Evolutionary conservation across 1,140 invertebrate species (phyloP), one percentile per base, ranked within the genome.

Genomic region (Rhagoletis pomonella): DNA sequence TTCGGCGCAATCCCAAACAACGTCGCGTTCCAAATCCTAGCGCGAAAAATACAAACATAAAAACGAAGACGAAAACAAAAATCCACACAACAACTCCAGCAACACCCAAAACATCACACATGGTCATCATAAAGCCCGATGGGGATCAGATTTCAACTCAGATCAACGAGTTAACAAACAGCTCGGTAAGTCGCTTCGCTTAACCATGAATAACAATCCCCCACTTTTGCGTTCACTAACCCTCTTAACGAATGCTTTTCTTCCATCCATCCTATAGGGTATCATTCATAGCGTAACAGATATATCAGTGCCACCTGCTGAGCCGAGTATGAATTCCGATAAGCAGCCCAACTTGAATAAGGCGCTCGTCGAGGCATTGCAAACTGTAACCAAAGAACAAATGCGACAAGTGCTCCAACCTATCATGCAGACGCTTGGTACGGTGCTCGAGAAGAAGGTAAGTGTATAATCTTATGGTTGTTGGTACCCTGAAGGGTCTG

Each of bases 351-450:
- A 10, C 29, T 67, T 91, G 1, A 89, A 89, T 4, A 88, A 89
- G 19, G 88, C 88, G 0, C 67, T 92, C 12, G n/a, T 92, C 7
- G 89, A 91, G 39, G 90, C 91, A 3, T 62, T 92, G 67, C 89
- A 90, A 58, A 88, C 89, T 77, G 91, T 91, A 1, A 90, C 91
- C 7, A 90, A 89, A 9, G 88, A 89, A n/a, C 89, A 92, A 65
- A 89, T 92, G 12, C 87, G 91, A 12, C 85, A 91, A 64, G 90
- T 90, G 6, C 88, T 92, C 1, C 89, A 92, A 73, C 90, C 91
- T 0, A 89, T 92, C 3, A 88, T 92, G 9, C 89, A 89, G 42
- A 90, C 91, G 0, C 85, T 91, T 17, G 89, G 88, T 17, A 67
- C 84, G 59, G 87, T 90, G n/a, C 77, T 91, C 7, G 87, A 88